Base-by-base conservation (phyloP, 1,140 invertebrate genomes). In the Panagrolaimus sp. region DNA sequence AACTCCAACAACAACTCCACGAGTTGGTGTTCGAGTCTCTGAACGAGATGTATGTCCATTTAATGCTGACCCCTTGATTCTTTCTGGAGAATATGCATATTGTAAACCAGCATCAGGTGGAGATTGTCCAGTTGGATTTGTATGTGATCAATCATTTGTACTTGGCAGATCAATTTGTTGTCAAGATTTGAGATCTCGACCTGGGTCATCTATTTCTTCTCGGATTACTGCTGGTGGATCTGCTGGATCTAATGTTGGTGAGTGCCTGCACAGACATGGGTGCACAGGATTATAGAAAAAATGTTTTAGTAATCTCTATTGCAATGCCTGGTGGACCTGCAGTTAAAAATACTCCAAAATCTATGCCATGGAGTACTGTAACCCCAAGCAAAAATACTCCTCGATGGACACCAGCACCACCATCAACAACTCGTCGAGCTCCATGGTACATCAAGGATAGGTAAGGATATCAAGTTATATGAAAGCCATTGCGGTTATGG, bases 141-240 rank as follows among this genome's bases (percentile, higher is more conserved):
- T 78, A 13, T 78, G 77, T 63, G 77, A 78, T 65, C 77, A 78
- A 44, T 71, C 67, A 23, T 79, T 79, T 63, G 78, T 72, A 23
- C 70, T 78, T 13, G 77, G 77, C 14, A 31, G 77, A 13, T 74
- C 77, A n/a, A 78, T 78, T 46, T 78, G 77, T 61, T 78, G 77
- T 61, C 71, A 73, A 45, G 77, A 53, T 66, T 66, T 66, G 65
- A 25, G 27, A 7, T 42, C 44, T 0, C 8, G 27, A 23, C 44
- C 44, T 9, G 65, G 43, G 1, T 11, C 8, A 9, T 25, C 16
- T 63, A 25, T 16, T 27, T 27, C n/a, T 1, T 7, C n/a, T 27
- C 23, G 27, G 25, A 13, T 66, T 43, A 16, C 25, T 42, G n/a
- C n/a, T 66, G 47, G 13, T 11, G 23, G 38, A 13, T 14, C 20